phyloP scores from a whole-genome alignment of 2,797 vertebrate species.

The Chaunax sp. region DNA sequence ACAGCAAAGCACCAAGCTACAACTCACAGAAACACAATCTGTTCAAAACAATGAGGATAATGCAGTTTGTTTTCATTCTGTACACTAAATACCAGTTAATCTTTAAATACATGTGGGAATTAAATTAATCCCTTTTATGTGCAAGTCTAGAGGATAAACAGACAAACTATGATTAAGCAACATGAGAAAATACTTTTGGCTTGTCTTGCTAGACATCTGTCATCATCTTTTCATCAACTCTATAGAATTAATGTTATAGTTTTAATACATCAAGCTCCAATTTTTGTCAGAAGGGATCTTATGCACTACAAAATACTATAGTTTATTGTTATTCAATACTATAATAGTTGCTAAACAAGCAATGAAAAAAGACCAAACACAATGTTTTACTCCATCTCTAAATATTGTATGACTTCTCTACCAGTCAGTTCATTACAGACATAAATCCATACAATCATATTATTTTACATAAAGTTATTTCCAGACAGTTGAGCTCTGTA shows the following conservation, averaged over 20 bases:
- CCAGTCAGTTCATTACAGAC: not conserved
- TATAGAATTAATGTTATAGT: not conserved
- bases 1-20: conserved; percentile 28
- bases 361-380: conserved; percentile 16
- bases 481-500: not conserved
- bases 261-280: not conserved
- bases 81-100: conserved; percentile 33
- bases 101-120: conserved; percentile 23
- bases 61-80: conserved; percentile 13
- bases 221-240: not conserved
- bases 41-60: conserved; percentile 17
- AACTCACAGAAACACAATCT: conserved; percentile 13
- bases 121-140: conserved; percentile 1
- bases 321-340: not conserved
- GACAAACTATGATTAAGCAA: conserved; percentile 13
- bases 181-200: conserved; percentile 26
- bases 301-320: conserved; percentile 2
- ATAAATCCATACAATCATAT: too few relatives aligned
- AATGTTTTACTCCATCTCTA: not conserved
- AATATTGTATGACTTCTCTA: not conserved
- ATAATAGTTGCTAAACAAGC: too few relatives aligned
- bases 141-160: conserved; percentile 1
- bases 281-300: not conserved
- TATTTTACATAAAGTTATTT: not conserved
- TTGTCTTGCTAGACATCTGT: conserved; percentile 18